Evolutionary conservation across 2,888 invertebrate genomes (phyloP), one percentile per base, ranked within the genome.

Genomic region (Lycocerus yunnanus): DNA sequence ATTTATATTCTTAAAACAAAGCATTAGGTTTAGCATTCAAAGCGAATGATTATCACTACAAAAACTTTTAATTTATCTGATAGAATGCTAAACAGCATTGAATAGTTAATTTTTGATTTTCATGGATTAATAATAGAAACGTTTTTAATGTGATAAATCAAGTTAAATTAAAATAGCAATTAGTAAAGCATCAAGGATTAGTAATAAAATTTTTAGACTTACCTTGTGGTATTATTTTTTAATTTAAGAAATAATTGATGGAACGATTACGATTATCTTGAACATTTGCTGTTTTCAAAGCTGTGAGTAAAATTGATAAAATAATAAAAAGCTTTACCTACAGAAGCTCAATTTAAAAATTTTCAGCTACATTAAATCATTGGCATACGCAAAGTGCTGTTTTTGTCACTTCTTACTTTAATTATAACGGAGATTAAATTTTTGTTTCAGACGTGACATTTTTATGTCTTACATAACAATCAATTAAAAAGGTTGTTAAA

Each of bases 401-500:
- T 20, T 63, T 63, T 63, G 20, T 63, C 20, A 63, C 43, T 60
- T 66, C 68, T 61, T 65, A 15, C 58, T 68, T 59, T 60, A 68
- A 63, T 72, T 43, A 69, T 73, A 69, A 65, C 65, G 59, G 66
- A 73, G 69, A 74, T 74, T 68, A 58, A 59, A 58, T 74, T 63
- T 63, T 14, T 63, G 20, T 20, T 71, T 66, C 16, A 69, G 65
- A 63, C 61, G 68, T 70, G 74, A 70, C 74, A 74, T 70, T 74
- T 74, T 74, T 66, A 71, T 71, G 67, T 74, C 61, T 58, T 63
- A 71, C 58, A 18, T 68, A 65, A 65, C 63, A 61, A 71, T 16
- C 24, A 70, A 74, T 74, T 74, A 74, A 74, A 59, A 43, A 71
- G 61, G 68, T 74, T 74, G 70, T 74, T 74, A 71, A 74, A 74